Evolutionary conservation across 64 coral and sea anemone genomes (phyloP).

Genomic region (Catalaphyllia jardinei): DNA sequence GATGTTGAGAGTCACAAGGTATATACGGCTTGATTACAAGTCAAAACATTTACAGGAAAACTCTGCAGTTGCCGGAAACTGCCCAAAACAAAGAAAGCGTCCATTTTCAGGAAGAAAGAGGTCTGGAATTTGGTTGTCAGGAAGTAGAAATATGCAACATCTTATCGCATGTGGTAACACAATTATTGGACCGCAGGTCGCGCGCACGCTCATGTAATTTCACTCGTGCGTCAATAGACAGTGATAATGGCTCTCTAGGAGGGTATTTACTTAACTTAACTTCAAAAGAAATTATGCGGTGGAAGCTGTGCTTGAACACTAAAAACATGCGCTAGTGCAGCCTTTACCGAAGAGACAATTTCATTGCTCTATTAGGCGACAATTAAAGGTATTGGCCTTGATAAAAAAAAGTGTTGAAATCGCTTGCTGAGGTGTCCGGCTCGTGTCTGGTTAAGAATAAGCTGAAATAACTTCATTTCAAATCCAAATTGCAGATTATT

Average conservation of each 20-base stretch:
- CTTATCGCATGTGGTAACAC: conserved; percentile 67
- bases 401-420: conserved; percentile 1
- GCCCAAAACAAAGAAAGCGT: conserved; percentile 51
- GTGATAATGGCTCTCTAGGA: conserved; percentile 22
- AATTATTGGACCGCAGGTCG: background rate
- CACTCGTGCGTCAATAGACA: conserved; percentile 45
- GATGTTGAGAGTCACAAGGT: background rate
- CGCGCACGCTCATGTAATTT: conserved; percentile 46
- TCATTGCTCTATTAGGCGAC: conserved; percentile 12
- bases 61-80: conserved; percentile 62
- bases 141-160: conserved; percentile 54
- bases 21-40: conserved; percentile 56
- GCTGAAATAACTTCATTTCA: conserved; percentile 5
- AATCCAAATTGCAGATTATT: conserved; percentile 35
- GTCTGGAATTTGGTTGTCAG: conserved; percentile 46
- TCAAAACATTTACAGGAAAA: conserved; percentile 86
- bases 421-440: background rate
- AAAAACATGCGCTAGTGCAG: background rate
- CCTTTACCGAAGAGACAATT: background rate
- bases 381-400: conserved; percentile 2
- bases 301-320: background rate
- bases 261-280: conserved; percentile 64
- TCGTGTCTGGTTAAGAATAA: conserved; percentile 15
- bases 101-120: conserved; percentile 73
- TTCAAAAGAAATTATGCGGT: conserved; percentile 65